Conservation (phyloP, 2,797 vertebrate genomes). For the Lacerta bilineata region DNA sequence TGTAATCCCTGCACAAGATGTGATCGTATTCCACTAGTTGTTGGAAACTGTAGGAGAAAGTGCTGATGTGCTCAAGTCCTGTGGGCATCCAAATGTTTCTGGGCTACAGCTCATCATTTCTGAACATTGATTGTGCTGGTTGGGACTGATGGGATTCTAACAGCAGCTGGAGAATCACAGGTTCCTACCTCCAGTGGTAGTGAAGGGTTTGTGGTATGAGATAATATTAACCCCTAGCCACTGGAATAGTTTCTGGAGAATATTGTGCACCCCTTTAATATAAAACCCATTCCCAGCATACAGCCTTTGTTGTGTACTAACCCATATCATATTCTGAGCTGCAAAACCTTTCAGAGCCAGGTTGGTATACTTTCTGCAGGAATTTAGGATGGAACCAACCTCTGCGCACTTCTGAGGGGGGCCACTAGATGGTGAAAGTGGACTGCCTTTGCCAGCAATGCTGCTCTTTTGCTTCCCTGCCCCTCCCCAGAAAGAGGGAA, state of each 20-base stretch:
- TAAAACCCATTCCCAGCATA: neutral
- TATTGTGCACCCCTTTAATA: neutral
- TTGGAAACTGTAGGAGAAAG: too few species aligned
- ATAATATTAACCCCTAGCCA: neutral
- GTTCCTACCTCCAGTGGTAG: too few species aligned
- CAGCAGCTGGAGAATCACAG: too few species aligned
- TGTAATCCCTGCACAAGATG: too few species aligned
- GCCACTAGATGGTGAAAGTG: constrained; percentile 70
- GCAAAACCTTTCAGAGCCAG: too few species aligned
- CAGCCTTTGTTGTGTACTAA: neutral
- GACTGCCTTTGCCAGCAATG: constrained; percentile 32
- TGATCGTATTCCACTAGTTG: too few species aligned
- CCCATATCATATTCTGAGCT: neutral
- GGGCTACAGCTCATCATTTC: too few species aligned
- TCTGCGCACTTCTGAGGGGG: constrained; percentile 28
- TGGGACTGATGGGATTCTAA: too few species aligned
- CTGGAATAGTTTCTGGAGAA: neutral
- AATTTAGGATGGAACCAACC: neutral
- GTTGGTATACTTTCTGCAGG: neutral
- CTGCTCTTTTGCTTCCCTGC: rapidly evolving
- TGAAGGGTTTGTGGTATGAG: neutral
- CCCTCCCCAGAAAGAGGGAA: neutral
- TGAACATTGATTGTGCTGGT: too few species aligned
- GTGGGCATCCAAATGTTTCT: too few species aligned
- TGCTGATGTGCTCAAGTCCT: too few species aligned